These are phyloP conservation scores for Drosophila percnosoma DNA, from an alignment of 2,888 invertebrate species.

Conservation along the genomic window DNA sequence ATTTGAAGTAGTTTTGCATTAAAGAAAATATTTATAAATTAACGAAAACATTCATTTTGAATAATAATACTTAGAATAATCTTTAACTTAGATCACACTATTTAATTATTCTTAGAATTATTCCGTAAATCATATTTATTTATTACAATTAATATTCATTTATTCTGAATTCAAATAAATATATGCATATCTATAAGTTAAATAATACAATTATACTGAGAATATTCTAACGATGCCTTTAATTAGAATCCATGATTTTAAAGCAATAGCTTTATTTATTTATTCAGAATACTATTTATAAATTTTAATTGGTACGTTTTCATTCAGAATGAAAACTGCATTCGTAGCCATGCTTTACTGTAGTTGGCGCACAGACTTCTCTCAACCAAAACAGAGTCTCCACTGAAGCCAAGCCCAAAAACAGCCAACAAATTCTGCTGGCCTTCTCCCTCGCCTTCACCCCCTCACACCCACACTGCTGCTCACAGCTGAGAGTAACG, in stretches of 20 bases:
- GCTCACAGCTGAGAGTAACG: constrained; percentile 64
- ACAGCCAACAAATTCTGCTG: constrained; percentile 3
- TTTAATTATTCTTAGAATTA: background rate
- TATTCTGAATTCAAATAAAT: background rate
- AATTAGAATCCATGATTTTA: background rate
- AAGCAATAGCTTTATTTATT: background rate
- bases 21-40: background rate
- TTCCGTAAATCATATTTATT: background rate
- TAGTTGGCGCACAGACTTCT: constrained; percentile 56
- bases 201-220: background rate
- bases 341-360: constrained; percentile 13
- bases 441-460: background rate
- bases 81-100: background rate
- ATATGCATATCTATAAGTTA: background rate
- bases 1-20: background rate
- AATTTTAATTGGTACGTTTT: background rate
- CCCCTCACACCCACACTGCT: constrained; percentile 19
- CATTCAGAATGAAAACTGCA: background rate
- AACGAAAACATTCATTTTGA: background rate
- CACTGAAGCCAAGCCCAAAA: constrained; percentile 24
- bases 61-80: background rate
- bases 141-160: background rate
- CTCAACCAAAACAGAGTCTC: constrained; percentile 31
- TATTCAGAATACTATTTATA: background rate
- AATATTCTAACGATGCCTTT: background rate